A percentile compares a stretch with the other conserved stretches of the same genome.
These are phyloP conservation scores for Yponomeuta plumbellus DNA, from an alignment of 2,888 invertebrate species.

Conservation along the genomic window DNA sequence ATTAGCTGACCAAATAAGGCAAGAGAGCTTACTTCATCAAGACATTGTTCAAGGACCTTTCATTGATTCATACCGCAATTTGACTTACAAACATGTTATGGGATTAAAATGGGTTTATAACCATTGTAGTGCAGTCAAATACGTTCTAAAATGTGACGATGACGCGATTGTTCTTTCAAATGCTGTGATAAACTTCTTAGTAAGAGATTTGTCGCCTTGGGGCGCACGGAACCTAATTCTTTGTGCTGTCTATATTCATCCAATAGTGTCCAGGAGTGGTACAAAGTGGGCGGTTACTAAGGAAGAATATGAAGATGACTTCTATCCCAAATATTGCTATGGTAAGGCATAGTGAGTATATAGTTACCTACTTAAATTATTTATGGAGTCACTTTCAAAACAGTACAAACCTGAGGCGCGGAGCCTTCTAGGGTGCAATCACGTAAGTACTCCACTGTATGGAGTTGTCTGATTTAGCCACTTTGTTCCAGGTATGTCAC, in stretches of 20 bases:
- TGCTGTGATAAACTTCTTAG: slow-evolving; percentile 76
- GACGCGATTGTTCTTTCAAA: slow-evolving; percentile 85
- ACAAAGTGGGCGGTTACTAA: slow-evolving; percentile 87
- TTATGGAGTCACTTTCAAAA: too few relatives aligned
- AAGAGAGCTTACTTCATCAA: slow-evolving; percentile 74
- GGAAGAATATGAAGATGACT: slow-evolving; percentile 77
- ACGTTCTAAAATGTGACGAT: slow-evolving; percentile 85
- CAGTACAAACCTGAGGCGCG: too few relatives aligned
- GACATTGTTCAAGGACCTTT: slow-evolving; percentile 89
- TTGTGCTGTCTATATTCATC: slow-evolving; percentile 73
- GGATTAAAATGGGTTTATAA: slow-evolving; percentile 86
- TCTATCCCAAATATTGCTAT: slow-evolving; percentile 86
- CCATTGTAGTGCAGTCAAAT: slow-evolving; percentile 81
- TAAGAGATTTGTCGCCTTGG: slow-evolving; percentile 74
- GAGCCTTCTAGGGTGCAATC: too few relatives aligned
- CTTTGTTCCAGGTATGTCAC: too few relatives aligned
- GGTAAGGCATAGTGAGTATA: too few relatives aligned
- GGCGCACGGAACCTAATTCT: slow-evolving; percentile 79
- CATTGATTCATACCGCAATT: slow-evolving; percentile 85
- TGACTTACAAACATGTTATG: slow-evolving; percentile 91
- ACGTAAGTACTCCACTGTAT: too few relatives aligned
- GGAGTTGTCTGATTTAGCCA: too few relatives aligned
- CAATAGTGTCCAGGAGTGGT: slow-evolving; percentile 76
- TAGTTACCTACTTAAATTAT: too few relatives aligned
- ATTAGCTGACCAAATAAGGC: slow-evolving; percentile 64